Evolutionary conservation across 2,797 vertebrate genomes (phyloP).

Genomic region (Hylomyscus alleni): DNA sequence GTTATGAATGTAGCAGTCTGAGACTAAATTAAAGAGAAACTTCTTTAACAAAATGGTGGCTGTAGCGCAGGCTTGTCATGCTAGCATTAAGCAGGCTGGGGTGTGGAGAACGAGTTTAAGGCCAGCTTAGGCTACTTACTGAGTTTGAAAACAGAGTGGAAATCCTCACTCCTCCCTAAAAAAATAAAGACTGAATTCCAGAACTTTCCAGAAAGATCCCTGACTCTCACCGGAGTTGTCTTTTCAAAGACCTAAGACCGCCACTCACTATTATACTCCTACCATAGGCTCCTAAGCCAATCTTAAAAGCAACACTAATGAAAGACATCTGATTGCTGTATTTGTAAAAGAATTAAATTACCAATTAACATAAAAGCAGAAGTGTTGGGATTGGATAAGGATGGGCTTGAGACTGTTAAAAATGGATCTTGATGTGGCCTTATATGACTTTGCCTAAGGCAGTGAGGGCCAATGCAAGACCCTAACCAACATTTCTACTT

Average conservation of each 20-base stretch:
- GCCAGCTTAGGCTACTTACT: neutral
- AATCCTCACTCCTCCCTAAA: neutral
- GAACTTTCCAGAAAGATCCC: conserved; percentile 25
- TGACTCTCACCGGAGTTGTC: neutral
- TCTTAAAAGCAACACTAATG: conserved; percentile 57
- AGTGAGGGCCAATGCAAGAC: neutral
- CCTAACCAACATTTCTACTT: neutral
- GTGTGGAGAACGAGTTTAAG: neutral
- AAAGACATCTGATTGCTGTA: conserved; percentile 3
- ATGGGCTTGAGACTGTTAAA: conserved; percentile 20
- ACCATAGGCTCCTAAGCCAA: neutral
- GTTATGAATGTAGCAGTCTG: neutral
- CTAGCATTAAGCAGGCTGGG: neutral
- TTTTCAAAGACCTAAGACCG: conserved; percentile 36
- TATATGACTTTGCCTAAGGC: conserved; percentile 1
- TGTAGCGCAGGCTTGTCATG: neutral
- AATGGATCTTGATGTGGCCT: neutral
- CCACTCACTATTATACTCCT: neutral
- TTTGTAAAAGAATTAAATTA: conserved; percentile 57
- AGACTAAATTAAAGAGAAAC: conserved; percentile 11
- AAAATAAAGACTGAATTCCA: conserved; percentile 6
- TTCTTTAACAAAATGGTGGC: neutral
- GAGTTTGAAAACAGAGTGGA: neutral
- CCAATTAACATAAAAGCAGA: conserved; percentile 41
- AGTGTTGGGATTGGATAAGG: neutral